A percentile compares a stretch with the other conserved stretches of the same genome.
phyloP scores from a whole-genome alignment of 2,113 vertebrate species.

The Sula dactylatra region DNA sequence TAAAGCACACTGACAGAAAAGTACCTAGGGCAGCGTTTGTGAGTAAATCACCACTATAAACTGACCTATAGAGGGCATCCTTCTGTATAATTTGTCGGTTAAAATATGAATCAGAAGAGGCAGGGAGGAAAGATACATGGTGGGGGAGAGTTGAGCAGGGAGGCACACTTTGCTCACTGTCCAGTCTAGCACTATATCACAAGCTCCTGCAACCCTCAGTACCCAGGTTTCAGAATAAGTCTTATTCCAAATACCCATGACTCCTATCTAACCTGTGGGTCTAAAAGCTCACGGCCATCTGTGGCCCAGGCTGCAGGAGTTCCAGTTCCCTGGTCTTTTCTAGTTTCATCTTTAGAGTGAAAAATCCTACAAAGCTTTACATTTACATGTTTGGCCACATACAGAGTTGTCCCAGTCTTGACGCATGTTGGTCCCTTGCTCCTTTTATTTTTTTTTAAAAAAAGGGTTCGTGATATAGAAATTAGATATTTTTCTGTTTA shows the following conservation, averaged over 20 bases:
- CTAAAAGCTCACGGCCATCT: background rate
- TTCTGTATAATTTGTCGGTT: background rate
- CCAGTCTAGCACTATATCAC: too few species aligned
- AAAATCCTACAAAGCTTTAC: background rate
- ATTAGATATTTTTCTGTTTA: background rate
- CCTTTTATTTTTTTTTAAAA: background rate
- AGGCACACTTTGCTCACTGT: background rate
- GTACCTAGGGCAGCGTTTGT: background rate
- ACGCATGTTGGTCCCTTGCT: background rate
- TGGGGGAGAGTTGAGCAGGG: background rate
- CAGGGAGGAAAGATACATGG: background rate
- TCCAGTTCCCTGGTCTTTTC: background rate
- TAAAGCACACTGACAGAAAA: background rate
- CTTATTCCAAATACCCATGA: background rate
- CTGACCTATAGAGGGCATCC: background rate
- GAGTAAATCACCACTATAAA: background rate
- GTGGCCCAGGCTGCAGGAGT: background rate
- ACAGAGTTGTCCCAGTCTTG: background rate
- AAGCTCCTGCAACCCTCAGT: background rate
- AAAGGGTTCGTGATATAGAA: background rate
- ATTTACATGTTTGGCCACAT: fast-evolving
- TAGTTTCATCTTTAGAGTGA: background rate
- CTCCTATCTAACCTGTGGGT: background rate
- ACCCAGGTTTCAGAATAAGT: background rate
- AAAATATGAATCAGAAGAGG: background rate